Percentiles rank a stretch among this genome's conserved stretches.
phyloP scores from a whole-genome alignment of 2,888 invertebrate species.

The Drosophila nr. medialis region DNA sequence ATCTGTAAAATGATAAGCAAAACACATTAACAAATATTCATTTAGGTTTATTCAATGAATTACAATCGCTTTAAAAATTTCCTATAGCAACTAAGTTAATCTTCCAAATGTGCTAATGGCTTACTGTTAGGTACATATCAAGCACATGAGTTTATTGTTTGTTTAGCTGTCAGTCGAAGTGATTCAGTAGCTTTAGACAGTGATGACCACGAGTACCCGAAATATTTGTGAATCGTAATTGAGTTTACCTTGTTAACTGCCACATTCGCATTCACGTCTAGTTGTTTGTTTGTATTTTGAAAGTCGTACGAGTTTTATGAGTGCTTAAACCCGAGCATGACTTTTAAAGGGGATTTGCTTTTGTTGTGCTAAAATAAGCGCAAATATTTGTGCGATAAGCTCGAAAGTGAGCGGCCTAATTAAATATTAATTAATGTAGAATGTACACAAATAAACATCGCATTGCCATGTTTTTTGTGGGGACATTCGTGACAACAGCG shows the following conservation, averaged over 20 bases:
- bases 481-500: neutral
- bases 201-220: slow-evolving; percentile 15
- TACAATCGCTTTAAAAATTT: neutral
- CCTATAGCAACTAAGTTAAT: neutral
- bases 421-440: slow-evolving; percentile 14
- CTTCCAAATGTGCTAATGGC: slow-evolving; percentile 36
- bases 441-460: neutral
- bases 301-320: slow-evolving; percentile 12
- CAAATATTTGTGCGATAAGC: slow-evolving; percentile 47
- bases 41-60: neutral
- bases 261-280: slow-evolving; percentile 29
- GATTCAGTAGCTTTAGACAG: slow-evolving; percentile 7
- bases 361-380: slow-evolving; percentile 32
- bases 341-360: slow-evolving; percentile 9
- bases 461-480: neutral
- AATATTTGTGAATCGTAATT: slow-evolving; percentile 21
- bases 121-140: slow-evolving; percentile 1
- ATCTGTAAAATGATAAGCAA: slow-evolving; percentile 87
- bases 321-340: neutral
- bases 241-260: slow-evolving; percentile 34
- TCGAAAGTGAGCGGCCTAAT: slow-evolving; percentile 18
- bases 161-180: slow-evolving; percentile 16
- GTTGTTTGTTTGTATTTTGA: slow-evolving; percentile 23
- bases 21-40: neutral
- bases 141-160: slow-evolving; percentile 8